phyloP scores from a whole-genome alignment of 2,113 vertebrate species.

The Microtus richardsoni region DNA sequence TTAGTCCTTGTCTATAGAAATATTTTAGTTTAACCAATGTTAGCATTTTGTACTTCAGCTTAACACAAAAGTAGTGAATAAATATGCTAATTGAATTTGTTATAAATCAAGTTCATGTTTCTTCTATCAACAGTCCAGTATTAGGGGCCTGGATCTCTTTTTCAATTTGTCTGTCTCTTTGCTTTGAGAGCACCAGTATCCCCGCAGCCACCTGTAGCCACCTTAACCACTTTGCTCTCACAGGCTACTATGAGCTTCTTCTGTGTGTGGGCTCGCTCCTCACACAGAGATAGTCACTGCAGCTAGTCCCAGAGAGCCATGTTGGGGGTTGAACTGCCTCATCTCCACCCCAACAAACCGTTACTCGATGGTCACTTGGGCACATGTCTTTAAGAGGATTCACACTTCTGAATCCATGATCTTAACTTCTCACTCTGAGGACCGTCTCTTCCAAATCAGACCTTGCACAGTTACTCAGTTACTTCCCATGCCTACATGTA shows the following conservation, averaged over 20 bases:
- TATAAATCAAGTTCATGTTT: background rate
- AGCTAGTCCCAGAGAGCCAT: background rate
- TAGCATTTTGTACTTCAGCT: background rate
- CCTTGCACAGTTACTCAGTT: background rate
- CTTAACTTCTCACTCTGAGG: background rate
- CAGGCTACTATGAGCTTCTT: background rate
- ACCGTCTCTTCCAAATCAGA: background rate
- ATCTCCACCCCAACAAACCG: background rate
- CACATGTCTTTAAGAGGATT: background rate
- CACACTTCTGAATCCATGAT: background rate
- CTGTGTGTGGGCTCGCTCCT: background rate
- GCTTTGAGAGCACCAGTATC: background rate
- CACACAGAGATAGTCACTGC: background rate
- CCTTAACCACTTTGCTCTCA: background rate
- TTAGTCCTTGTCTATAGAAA: background rate
- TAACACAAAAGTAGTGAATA: background rate
- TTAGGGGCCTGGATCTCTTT: background rate
- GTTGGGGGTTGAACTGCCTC: background rate
- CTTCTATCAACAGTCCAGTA: background rate
- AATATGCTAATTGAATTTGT: conserved; percentile 38
- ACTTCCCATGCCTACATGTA: background rate
- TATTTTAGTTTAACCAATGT: background rate
- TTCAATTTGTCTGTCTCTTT: background rate
- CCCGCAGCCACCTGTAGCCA: background rate
- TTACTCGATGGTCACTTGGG: background rate